Base-by-base conservation (phyloP, 2,888 invertebrate species). In the Leucophenga montana region DNA sequence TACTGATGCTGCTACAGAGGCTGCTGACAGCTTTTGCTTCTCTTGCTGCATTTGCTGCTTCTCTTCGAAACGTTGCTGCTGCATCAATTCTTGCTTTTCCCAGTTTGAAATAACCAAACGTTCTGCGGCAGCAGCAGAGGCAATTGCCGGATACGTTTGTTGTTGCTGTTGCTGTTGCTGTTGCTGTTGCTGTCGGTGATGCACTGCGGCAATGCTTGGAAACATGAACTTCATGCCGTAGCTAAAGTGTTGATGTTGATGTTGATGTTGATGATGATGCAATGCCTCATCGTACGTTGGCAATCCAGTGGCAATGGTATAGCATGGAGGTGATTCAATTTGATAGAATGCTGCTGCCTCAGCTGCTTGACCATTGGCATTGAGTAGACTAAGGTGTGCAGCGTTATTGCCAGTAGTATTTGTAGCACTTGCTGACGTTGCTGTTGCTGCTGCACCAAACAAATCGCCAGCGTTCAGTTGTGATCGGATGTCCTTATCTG, bases 221-320 rank as follows among this genome's bases (percentile, higher is more conserved):
- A 86, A 87, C 70, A 87, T 76, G 77, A 86, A 86, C 77, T 87
- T 88, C 87, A 87, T 86, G 78, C 87, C 87, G 73, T 84, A 88
- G 76, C 84, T 81, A 72, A 85, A 86, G 69, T 85, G 85, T 66
- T 85, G 83, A 89, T 88, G 85, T 78, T 87, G 86, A n/a, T n/a
- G n/a, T n/a, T n/a, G n/a, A n/a, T 85, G 83, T 89, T 88, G 85
- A 78, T 87, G 86, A 85, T 92, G 91, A 84, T 91, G 90, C 78
- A 92, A 84, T 14, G 92, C 92, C 85, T 92, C 92, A 72, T 91
- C 91, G 87, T 92, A 92, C 73, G 90, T 91, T 48, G 92, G 92
- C 70, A 92, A 84, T 11, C 92, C 92, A 33, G 92, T 92, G 78
- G 92, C 92, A 74, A 92, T 90, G 56, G 92, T 92, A 84, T 92